Evolutionary conservation across 2,113 vertebrate species (phyloP).

Genomic region (Pipra filicauda): DNA sequence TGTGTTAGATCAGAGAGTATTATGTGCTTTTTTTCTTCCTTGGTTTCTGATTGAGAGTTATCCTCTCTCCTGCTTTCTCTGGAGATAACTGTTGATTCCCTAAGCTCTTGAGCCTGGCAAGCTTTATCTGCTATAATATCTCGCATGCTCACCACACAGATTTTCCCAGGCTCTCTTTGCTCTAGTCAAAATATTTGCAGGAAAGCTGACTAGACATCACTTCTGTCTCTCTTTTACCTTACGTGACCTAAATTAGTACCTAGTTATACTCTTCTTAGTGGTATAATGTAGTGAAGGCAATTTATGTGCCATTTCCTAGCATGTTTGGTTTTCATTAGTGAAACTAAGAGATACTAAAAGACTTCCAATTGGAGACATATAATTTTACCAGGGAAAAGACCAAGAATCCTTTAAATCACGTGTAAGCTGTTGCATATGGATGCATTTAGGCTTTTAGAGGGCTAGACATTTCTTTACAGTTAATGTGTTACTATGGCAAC

Average conservation of each 20-base stretch:
- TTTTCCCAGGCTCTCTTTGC: neutral
- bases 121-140: neutral
- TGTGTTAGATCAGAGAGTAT: neutral
- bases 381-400: slow-evolving; percentile 22
- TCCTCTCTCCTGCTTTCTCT: neutral
- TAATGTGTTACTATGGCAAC: neutral
- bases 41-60: neutral
- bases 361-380: neutral
- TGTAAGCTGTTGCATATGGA: slow-evolving; percentile 43
- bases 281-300: neutral
- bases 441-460: slow-evolving; percentile 47
- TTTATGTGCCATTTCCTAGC: slow-evolving; percentile 10
- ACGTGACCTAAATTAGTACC: slow-evolving; percentile 28
- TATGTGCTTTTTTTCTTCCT: neutral
- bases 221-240: slow-evolving; percentile 17
- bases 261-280: neutral
- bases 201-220: neutral
- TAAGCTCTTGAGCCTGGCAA: neutral
- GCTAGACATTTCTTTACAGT: neutral
- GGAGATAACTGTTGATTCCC: neutral
- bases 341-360: neutral
- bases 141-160: neutral
- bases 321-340: slow-evolving; percentile 36
- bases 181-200: slow-evolving; percentile 10
- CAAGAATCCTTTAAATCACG: slow-evolving; percentile 28